Conservation (phyloP, 2,888 invertebrate genomes). For the Hecatera dysodea region DNA sequence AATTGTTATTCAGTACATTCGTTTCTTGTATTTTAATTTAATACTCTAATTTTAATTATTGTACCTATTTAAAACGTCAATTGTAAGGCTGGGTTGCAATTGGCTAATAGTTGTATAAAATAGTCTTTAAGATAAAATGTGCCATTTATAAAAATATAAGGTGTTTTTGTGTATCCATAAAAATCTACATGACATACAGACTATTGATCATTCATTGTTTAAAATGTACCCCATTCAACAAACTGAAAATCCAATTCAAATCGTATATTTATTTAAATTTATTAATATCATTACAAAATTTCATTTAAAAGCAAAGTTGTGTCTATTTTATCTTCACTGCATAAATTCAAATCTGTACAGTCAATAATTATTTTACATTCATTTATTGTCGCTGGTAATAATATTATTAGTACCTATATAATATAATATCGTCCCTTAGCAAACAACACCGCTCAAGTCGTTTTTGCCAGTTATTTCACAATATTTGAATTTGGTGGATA, state of each 20-base stretch:
- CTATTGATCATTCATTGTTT: not conserved
- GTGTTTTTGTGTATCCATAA: constrained; percentile 31
- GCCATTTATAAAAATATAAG: constrained; percentile 74
- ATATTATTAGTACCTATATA: not conserved
- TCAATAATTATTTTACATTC: not conserved
- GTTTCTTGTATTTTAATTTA: constrained; percentile 69
- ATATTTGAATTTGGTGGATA: too few species aligned
- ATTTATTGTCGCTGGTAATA: not conserved
- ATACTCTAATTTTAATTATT: constrained; percentile 75
- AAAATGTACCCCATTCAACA: not conserved
- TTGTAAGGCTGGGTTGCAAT: constrained; percentile 90
- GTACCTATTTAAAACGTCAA: constrained; percentile 77
- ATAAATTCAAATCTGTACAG: not conserved
- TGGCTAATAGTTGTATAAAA: constrained; percentile 79
- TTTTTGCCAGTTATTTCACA: too few species aligned
- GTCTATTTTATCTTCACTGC: not conserved
- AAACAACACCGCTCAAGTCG: too few species aligned
- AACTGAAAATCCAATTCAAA: not conserved
- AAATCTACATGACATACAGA: not conserved
- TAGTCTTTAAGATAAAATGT: constrained; percentile 80
- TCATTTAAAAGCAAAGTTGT: not conserved
- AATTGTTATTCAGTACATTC: constrained; percentile 51
- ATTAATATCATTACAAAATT: not conserved
- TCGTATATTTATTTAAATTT: not conserved
- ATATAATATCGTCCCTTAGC: too few species aligned